A percentile compares a stretch with the other conserved stretches of the same genome.
Conservation (phyloP, 1,140 invertebrate species). For the Sycophila sp. region DNA sequence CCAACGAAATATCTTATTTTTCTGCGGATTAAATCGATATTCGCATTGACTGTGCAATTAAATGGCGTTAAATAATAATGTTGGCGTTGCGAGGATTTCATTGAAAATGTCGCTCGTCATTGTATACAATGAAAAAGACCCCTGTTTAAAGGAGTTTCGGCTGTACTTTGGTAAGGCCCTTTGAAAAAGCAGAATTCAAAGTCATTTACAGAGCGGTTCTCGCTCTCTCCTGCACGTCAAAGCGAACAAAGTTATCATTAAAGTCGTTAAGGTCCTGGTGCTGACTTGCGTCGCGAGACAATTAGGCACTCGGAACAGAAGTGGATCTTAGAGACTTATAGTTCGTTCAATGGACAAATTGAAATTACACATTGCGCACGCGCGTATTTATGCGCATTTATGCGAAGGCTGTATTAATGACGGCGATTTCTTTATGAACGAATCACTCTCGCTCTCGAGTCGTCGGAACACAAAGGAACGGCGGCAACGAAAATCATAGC, state of each 20-base stretch:
- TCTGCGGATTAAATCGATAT: too few relatives aligned
- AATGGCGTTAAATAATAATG: too few relatives aligned
- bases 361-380: slow-evolving; percentile 48
- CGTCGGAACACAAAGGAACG: too few relatives aligned
- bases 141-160: too few relatives aligned
- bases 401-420: too few relatives aligned
- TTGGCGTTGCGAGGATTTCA: too few relatives aligned
- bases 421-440: slow-evolving; percentile 18
- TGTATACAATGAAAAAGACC: slow-evolving; percentile 12
- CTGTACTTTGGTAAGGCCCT: too few relatives aligned
- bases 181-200: slow-evolving; percentile 15
- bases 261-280: slow-evolving; percentile 27
- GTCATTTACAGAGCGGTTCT: slow-evolving; percentile 2
- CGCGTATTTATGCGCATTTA: neutral
- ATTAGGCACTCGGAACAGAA: slow-evolving; percentile 15
- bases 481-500: too few relatives aligned
- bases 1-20: too few relatives aligned
- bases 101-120: neutral
- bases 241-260: slow-evolving; percentile 15
- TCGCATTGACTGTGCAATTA: too few relatives aligned
- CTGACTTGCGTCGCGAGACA: neutral
- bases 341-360: slow-evolving; percentile 51
- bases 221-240: neutral
- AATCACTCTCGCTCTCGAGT: too few relatives aligned
- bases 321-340: slow-evolving; percentile 48